Conservation (phyloP, 2,888 invertebrate species). For the Stenichneumon culpator region DNA sequence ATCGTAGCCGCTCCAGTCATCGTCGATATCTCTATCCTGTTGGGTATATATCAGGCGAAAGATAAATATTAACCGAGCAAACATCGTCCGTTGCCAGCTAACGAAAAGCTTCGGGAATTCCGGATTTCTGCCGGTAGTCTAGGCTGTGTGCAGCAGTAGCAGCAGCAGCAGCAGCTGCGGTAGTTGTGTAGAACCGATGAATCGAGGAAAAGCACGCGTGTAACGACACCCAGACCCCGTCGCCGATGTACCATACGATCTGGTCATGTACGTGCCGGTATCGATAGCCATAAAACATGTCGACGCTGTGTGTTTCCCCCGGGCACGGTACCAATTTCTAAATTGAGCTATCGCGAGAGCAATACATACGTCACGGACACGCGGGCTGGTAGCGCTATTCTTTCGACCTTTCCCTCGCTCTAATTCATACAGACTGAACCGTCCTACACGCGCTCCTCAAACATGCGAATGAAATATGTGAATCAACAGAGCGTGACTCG, state of each 20-base stretch:
- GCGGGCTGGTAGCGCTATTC: neutral
- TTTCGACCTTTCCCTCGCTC: neutral
- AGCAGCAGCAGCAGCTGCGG: neutral
- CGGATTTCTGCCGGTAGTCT: neutral
- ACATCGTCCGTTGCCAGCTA: slow-evolving; percentile 38
- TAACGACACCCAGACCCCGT: slow-evolving; percentile 43
- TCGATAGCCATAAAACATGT: slow-evolving; percentile 47
- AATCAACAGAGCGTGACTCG: slow-evolving; percentile 37
- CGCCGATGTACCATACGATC: slow-evolving; percentile 17
- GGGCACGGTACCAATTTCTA: slow-evolving; percentile 38
- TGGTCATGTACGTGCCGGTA: slow-evolving; percentile 4
- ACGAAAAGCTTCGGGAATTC: slow-evolving; percentile 32
- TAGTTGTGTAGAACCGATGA: slow-evolving; percentile 12
- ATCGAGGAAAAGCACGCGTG: slow-evolving; percentile 39
- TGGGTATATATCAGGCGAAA: slow-evolving; percentile 32
- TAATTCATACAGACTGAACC: neutral
- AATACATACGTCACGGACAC: slow-evolving; percentile 27
- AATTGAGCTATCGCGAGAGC: slow-evolving; percentile 46
- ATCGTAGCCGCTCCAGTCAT: neutral
- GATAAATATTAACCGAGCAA: slow-evolving; percentile 48
- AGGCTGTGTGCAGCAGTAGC: neutral
- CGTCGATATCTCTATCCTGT: slow-evolving; percentile 25
- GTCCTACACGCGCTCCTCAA: slow-evolving; percentile 4
- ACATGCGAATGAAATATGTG: slow-evolving; percentile 1
- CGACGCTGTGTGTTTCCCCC: slow-evolving; percentile 27